phyloP scores from a whole-genome alignment of 1,140 invertebrate species.

The Drosophila navojoa region DNA sequence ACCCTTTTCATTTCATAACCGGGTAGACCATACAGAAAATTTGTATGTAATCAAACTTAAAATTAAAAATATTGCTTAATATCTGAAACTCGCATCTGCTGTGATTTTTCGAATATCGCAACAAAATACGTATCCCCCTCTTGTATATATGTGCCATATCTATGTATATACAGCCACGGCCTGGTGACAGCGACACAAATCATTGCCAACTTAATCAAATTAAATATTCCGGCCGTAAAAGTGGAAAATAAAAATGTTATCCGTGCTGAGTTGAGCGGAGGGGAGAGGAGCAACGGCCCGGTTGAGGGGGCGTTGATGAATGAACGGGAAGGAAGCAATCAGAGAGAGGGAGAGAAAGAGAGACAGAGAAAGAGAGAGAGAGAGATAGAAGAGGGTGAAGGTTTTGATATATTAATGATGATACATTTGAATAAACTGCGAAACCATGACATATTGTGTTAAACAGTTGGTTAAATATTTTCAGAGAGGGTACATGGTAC shows the following conservation, averaged over 20 bases:
- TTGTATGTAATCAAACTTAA: conserved; percentile 40
- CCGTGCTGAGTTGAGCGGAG: conserved; percentile 3
- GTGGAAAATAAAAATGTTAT: conserved; percentile 72
- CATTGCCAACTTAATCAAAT: conserved; percentile 80
- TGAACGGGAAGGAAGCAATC: conserved; percentile 43
- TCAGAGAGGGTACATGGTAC: conserved; percentile 32
- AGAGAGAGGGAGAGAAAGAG: neutral
- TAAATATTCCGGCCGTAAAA: conserved; percentile 79
- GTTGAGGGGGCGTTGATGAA: conserved; percentile 49
- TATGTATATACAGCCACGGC: neutral
- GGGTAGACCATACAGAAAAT: neutral
- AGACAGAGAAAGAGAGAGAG: too few species aligned
- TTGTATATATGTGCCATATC: neutral
- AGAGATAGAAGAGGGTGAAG: neutral
- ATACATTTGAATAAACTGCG: conserved; percentile 67
- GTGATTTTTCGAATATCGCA: conserved; percentile 42
- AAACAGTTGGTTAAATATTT: conserved; percentile 51
- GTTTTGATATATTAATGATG: conserved; percentile 54
- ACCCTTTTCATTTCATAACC: too few species aligned
- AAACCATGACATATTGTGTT: conserved; percentile 74
- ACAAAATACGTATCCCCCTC: conserved; percentile 56
- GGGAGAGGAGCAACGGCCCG: too few species aligned
- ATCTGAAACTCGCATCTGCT: conserved; percentile 58
- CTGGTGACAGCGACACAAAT: conserved; percentile 62
- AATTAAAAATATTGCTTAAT: conserved; percentile 53